phyloP scores from a whole-genome alignment of 2,113 vertebrate genomes.

The Leptocoma aspasia region DNA sequence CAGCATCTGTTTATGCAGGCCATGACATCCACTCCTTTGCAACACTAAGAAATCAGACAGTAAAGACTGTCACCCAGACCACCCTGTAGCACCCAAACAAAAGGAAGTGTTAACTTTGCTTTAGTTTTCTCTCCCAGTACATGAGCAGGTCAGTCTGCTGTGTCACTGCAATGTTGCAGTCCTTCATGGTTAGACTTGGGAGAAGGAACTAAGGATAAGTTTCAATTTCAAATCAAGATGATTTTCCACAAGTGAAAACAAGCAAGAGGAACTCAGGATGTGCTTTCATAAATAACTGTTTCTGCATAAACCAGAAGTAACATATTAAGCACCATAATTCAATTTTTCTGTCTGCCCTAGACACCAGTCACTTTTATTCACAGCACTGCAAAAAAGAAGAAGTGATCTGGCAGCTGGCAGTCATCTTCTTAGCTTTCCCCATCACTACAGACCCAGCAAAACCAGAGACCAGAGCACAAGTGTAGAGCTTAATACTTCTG shows the following conservation, averaged over 20 bases:
- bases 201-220: background rate
- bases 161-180: fast-evolving
- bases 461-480: background rate
- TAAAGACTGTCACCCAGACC: background rate
- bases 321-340: slow-evolving; percentile 33
- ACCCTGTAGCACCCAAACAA: background rate
- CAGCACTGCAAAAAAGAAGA: fast-evolving
- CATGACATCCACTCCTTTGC: background rate
- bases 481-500: background rate
- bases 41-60: background rate
- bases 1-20: background rate
- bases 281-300: background rate
- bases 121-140: background rate
- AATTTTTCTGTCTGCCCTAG: slow-evolving; percentile 27
- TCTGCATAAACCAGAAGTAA: slow-evolving; percentile 12
- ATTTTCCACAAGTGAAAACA: background rate
- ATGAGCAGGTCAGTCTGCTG: background rate
- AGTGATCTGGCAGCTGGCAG: background rate
- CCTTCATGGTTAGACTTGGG: background rate
- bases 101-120: background rate
- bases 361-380: background rate
- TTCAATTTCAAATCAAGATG: background rate
- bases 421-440: background rate
- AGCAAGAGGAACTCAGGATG: background rate
- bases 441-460: background rate